phyloP scores from a whole-genome alignment of 2,888 invertebrate genomes.

The Julus scanicus region DNA sequence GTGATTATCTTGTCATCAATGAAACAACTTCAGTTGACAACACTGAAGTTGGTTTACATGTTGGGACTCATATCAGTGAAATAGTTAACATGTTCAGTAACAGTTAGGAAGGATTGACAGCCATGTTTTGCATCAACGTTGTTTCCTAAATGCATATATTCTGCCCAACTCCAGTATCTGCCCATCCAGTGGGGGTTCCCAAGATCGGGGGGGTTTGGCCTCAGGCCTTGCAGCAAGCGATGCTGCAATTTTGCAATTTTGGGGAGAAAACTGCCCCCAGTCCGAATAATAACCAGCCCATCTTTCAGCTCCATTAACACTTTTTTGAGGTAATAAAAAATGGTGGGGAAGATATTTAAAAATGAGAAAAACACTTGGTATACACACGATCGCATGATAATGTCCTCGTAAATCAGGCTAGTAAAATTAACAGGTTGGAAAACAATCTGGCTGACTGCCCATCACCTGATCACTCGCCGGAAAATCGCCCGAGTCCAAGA shows the following conservation, averaged over 20 bases:
- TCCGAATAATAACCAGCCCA: background rate
- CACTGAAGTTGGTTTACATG: too few species aligned
- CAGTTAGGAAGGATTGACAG: too few species aligned
- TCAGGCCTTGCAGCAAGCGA: background rate
- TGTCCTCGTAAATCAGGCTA: constrained; percentile 26
- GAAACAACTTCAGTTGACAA: too few species aligned
- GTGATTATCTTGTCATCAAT: too few species aligned
- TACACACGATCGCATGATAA: constrained; percentile 38
- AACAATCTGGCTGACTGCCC: background rate
- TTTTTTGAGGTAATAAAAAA: constrained; percentile 30
- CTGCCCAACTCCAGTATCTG: background rate
- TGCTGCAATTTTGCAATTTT: constrained; percentile 9
- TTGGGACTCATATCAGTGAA: too few species aligned
- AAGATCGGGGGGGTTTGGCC: background rate
- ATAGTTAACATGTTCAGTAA: too few species aligned
- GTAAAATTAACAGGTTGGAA: constrained; percentile 42
- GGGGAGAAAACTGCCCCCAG: background rate
- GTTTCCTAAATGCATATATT: too few species aligned
- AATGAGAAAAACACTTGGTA: constrained; percentile 21
- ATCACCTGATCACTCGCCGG: background rate
- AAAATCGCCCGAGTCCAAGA: constrained; percentile 30
- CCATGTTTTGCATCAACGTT: too few species aligned
- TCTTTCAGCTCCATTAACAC: constrained; percentile 28
- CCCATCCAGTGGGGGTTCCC: background rate
- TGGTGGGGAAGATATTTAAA: constrained; percentile 26